Percentiles rank a stretch among this genome's conserved stretches.
Evolutionary conservation across 2,797 vertebrate genomes (phyloP).

Genomic region (Rhinella marina): DNA sequence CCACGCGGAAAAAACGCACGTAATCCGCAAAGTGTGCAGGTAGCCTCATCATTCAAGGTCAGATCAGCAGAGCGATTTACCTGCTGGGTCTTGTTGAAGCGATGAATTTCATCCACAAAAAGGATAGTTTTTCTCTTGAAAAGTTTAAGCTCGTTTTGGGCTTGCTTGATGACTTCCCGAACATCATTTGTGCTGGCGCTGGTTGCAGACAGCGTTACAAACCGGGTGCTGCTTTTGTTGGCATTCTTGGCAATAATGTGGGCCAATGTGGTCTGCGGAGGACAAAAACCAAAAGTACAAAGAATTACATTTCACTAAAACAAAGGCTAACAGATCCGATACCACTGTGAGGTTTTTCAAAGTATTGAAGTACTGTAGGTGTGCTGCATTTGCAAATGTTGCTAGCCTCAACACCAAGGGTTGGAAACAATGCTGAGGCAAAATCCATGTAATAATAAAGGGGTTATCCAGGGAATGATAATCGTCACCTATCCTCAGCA

Average conservation of each 20-base stretch:
- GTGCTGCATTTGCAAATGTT: neutral
- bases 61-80: slow-evolving; percentile 68
- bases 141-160: slow-evolving; percentile 92
- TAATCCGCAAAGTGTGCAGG: too few relatives aligned
- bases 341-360: neutral
- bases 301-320: neutral
- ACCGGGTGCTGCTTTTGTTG: slow-evolving; percentile 85
- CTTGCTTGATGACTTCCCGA: slow-evolving; percentile 93
- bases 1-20: too few relatives aligned
- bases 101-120: slow-evolving; percentile 97
- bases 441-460: too few relatives aligned
- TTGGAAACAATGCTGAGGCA: too few relatives aligned
- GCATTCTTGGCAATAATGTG: slow-evolving; percentile 90
- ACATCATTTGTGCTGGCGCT: slow-evolving; percentile 88
- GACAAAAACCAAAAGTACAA: neutral
- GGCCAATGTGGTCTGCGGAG: slow-evolving; percentile 90
- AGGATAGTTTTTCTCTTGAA: slow-evolving; percentile 94
- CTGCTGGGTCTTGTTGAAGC: slow-evolving; percentile 98
- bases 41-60: neutral
- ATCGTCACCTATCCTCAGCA: too few relatives aligned
- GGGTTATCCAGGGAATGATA: too few relatives aligned
- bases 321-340: neutral
- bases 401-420: too few relatives aligned
- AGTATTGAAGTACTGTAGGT: too few relatives aligned
- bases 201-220: slow-evolving; percentile 90